Conservation (phyloP, 2,888 invertebrate species). For the Drepanosiphum platanoidis region DNA sequence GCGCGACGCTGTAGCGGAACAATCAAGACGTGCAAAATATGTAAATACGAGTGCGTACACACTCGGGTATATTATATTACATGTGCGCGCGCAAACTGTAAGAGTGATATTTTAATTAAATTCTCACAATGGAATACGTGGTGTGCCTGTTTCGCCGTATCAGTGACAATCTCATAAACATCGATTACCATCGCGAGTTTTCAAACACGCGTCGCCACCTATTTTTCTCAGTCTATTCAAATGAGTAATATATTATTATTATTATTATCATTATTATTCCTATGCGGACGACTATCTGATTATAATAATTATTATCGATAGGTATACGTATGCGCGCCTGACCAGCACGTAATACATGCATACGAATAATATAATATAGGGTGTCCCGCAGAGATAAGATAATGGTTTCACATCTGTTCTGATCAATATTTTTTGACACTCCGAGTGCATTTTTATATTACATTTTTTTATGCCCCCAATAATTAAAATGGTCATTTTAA, state of each 20-base stretch:
- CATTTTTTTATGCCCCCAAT: no score
- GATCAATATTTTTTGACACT: no score
- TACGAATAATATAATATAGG: no score
- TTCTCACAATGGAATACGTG: constrained; percentile 10
- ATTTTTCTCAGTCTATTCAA: constrained; percentile 9
- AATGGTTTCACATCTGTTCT: no score
- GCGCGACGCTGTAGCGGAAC: not conserved
- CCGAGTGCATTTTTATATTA: no score
- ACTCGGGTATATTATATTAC: no score
- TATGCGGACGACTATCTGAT: not conserved
- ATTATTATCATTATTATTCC: no score
- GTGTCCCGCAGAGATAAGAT: no score
- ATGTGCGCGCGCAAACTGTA: constrained; percentile 3
- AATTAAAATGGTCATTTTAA: no score
- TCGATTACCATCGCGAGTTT: constrained; percentile 30
- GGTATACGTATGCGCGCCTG: no score
- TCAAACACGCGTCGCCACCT: constrained; percentile 3
- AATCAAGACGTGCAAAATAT: constrained; percentile 10
- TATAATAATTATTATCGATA: not conserved
- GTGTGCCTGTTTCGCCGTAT: constrained; percentile 17
- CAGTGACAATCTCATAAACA: constrained; percentile 11
- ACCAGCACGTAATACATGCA: no score
- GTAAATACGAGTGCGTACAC: no score
- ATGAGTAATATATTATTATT: constrained; percentile 1
- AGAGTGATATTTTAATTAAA: constrained; percentile 41